phyloP scores from a whole-genome alignment of 1,140 invertebrate species.

The Aphaenogaster rudis region DNA sequence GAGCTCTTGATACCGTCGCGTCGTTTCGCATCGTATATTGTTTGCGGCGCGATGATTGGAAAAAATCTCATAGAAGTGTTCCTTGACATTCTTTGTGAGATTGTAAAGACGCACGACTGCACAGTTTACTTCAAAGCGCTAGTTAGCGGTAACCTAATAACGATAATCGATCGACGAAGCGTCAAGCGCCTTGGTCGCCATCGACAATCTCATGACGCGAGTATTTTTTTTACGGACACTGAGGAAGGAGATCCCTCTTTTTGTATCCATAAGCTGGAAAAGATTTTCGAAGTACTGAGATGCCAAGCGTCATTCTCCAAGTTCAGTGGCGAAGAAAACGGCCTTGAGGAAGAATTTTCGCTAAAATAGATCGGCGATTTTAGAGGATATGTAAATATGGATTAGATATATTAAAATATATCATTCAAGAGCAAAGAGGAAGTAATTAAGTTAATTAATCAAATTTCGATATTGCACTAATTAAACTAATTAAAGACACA shows the following conservation, averaged over 20 bases:
- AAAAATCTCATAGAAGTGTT: constrained; percentile 13
- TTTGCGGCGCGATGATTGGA: constrained; percentile 2
- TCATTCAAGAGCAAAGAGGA: neutral
- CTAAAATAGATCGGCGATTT: constrained; percentile 23
- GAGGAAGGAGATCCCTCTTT: constrained; percentile 27
- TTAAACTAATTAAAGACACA: no score
- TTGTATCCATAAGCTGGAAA: constrained; percentile 33
- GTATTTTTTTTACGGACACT: constrained; percentile 28
- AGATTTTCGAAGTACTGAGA: constrained; percentile 48
- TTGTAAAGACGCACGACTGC: constrained; percentile 41
- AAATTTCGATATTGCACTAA: neutral
- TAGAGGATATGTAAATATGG: neutral
- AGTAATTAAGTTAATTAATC: neutral
- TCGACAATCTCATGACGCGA: constrained; percentile 34
- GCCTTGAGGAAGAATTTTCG: constrained; percentile 22
- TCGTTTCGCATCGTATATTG: constrained; percentile 7
- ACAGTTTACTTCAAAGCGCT: constrained; percentile 28
- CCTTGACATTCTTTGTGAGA: constrained; percentile 38
- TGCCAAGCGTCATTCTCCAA: constrained; percentile 35
- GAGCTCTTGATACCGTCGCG: neutral
- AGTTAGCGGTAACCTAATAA: constrained; percentile 68
- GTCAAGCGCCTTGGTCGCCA: constrained; percentile 28
- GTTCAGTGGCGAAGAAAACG: constrained; percentile 51
- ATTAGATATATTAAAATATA: neutral
- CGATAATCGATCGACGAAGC: constrained; percentile 75